A percentile compares a stretch with the other conserved stretches of the same genome.
phyloP scores from a whole-genome alignment of 2,113 vertebrate genomes.

The Rafetus swinhoei region DNA sequence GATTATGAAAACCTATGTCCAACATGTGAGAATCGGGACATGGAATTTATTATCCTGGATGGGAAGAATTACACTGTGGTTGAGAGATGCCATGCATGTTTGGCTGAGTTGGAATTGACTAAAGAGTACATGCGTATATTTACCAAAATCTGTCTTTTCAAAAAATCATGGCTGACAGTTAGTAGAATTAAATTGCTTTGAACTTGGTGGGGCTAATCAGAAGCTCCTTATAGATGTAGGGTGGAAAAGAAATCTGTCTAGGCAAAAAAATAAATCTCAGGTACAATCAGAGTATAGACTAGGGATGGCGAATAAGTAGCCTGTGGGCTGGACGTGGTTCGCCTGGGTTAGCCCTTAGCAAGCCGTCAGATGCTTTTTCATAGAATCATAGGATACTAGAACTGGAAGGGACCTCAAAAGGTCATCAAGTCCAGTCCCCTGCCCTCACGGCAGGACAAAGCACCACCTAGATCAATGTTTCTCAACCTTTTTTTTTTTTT shows the following conservation, averaged over 20 bases:
- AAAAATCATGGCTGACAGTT: slow-evolving; percentile 68
- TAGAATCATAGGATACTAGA: too few relatives aligned
- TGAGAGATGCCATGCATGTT: slow-evolving; percentile 68
- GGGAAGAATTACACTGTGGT: neutral
- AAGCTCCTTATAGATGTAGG: slow-evolving; percentile 62
- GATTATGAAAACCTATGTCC: slow-evolving; percentile 51
- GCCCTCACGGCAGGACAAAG: too few relatives aligned
- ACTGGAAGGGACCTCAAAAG: too few relatives aligned
- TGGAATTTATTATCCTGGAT: slow-evolving; percentile 70
- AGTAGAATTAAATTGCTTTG: slow-evolving; percentile 71
- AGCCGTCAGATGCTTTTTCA: too few relatives aligned
- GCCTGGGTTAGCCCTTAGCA: too few relatives aligned
- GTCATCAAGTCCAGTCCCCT: too few relatives aligned
- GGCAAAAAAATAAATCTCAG: slow-evolving; percentile 14
- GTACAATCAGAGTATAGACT: neutral
- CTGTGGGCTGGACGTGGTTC: too few relatives aligned
- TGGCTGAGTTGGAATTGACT: slow-evolving; percentile 60
- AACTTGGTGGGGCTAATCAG: slow-evolving; percentile 71
- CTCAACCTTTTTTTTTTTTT: too few relatives aligned
- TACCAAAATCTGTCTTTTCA: slow-evolving; percentile 51
- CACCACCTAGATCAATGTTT: too few relatives aligned
- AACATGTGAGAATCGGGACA: slow-evolving; percentile 66
- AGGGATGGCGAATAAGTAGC: too few relatives aligned
- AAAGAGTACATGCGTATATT: slow-evolving; percentile 56
- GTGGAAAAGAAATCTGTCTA: slow-evolving; percentile 45